These are phyloP conservation scores for Myiopsitta monachus DNA, from an alignment of 2,113 vertebrate genomes.

Conservation along the genomic window DNA sequence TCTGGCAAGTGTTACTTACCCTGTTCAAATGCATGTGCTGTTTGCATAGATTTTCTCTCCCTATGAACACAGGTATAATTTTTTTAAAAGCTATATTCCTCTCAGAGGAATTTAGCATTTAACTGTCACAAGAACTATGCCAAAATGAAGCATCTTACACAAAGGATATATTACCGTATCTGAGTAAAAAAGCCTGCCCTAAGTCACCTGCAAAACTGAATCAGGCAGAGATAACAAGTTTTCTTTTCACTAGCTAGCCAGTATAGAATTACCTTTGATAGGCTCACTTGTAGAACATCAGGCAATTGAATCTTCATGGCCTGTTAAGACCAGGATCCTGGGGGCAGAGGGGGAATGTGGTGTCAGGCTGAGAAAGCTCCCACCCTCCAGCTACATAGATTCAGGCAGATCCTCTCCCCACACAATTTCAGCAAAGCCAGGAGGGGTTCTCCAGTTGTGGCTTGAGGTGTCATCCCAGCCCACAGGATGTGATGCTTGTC, in stretches of 20 bases:
- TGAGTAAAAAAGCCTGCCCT: neutral
- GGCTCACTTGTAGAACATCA: neutral
- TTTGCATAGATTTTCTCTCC: neutral
- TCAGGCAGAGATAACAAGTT: neutral
- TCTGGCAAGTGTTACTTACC: neutral
- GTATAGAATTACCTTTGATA: neutral
- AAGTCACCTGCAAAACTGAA: neutral
- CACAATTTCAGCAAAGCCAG: neutral
- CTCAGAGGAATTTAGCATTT: neutral
- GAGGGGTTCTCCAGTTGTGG: neutral
- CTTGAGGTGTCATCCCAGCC: neutral
- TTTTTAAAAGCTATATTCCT: neutral
- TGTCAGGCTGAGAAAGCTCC: neutral
- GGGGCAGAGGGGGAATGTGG: neutral
- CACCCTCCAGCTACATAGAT: neutral
- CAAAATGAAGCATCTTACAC: neutral
- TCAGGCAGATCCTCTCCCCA: neutral
- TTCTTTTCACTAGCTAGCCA: neutral
- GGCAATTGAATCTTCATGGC: neutral
- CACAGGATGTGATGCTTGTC: accelerated
- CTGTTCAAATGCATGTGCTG: neutral
- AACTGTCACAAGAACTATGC: neutral
- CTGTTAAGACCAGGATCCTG: neutral
- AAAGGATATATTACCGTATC: neutral
- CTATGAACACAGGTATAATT: neutral